phyloP scores from a whole-genome alignment of 2,888 invertebrate species.

The Leucozona laternaria region DNA sequence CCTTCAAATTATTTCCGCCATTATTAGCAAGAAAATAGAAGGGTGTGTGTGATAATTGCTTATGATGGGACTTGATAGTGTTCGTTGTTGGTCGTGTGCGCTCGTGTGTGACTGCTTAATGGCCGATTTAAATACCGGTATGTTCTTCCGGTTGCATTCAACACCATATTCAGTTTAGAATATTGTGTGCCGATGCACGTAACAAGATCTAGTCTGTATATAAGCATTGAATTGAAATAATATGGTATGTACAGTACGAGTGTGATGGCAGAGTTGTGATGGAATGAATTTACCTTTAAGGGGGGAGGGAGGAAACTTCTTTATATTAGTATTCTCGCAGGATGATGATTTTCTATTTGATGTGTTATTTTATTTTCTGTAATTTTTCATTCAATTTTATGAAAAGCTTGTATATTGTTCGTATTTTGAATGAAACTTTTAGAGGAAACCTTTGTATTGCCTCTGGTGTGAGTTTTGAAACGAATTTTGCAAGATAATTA shows the following conservation, averaged over 20 bases:
- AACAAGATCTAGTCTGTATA: slow-evolving; percentile 30
- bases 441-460: not conserved
- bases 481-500: not conserved
- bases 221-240: slow-evolving; percentile 20
- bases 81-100: slow-evolving; percentile 37
- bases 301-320: not conserved
- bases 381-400: slow-evolving; percentile 4
- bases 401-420: not conserved
- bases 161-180: slow-evolving; percentile 15
- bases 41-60: slow-evolving; percentile 16
- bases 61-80: not conserved
- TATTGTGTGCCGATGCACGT: slow-evolving; percentile 35
- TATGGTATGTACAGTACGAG: not conserved
- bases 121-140: slow-evolving; percentile 55
- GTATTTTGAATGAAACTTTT: not conserved
- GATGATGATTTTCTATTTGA: slow-evolving; percentile 34
- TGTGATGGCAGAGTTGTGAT: slow-evolving; percentile 3
- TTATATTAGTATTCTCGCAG: not conserved
- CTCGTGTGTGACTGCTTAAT: slow-evolving; percentile 52
- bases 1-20: slow-evolving; percentile 17
- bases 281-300: slow-evolving; percentile 13
- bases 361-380: not conserved
- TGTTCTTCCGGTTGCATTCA: slow-evolving; percentile 41
- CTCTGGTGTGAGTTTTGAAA: not conserved
- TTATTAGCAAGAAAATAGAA: not conserved